Evolutionary conservation across 1,140 invertebrate species (phyloP), one percentile per base, ranked within the genome.

Genomic region (Papilio aristodemus): DNA sequence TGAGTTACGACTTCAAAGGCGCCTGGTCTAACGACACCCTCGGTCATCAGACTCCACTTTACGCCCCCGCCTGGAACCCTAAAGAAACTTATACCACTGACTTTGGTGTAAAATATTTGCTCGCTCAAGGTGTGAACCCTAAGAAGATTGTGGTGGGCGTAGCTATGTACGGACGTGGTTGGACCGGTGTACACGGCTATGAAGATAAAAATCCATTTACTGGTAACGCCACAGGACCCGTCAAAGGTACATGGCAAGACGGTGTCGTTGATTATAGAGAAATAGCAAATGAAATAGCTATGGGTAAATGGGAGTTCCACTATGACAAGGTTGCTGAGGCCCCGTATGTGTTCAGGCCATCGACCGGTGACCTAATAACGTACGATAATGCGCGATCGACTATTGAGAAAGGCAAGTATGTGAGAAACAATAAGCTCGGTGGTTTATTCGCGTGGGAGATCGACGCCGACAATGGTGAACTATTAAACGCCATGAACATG

Each of bases 1-100:
- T 91, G 89, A 91, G 86, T 64, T 91, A 91, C 72, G 89, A 91
- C 68, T 91, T 91, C 70, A 91, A 91, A 66, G 89, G 89, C 13
- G 87, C 89, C 0, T 91, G 89, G 89, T 91, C 89, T 5, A 91
- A 91, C 57, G 86, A 89, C 60, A 88, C 81, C 27, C 72, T 90
- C 13, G 89, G 89, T 41, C 89, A 91, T 64, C 89, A 91, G 68
- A 84, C 89, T 0, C 75, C 83, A 27, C 41, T 91, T 9, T 85
- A 91, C 69, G 89, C 89, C 1, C 89, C 89, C 13, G 77, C 70
- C 5, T 91, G 87, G 87, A 84, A 76, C 27, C 78, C 81, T 6
- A 90, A 89, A 19, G 89, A 91, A 69, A 89, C 87, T 11, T 91
- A 91, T 74, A 91, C 89, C 4, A 88, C 87, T 50, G 89, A 91